Base-by-base conservation (phyloP, 2,888 invertebrate species). In the Torymus auratus region DNA sequence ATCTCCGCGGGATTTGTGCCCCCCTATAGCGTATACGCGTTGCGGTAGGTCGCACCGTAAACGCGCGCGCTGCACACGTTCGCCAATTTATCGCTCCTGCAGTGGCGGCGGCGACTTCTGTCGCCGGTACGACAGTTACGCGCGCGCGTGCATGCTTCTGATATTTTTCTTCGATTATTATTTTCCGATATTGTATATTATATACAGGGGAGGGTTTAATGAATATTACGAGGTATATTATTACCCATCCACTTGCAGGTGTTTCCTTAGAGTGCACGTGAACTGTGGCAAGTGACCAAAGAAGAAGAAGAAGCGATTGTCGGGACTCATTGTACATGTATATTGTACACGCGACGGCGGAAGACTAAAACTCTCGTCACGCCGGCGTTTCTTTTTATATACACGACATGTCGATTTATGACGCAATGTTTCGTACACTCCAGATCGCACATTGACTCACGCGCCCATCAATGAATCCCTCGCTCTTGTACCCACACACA, bases 1-100 rank as follows among this genome's bases (percentile, higher is more conserved):
- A 85, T 87, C 87, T 85, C 84, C 85, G 62, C 85, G 85, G 81
- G 72, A 60, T 69, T 64, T 13, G 15, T 13, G 15, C 62, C 61
- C 28, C 62, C 17, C 58, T 60, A 20, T 20, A 20, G 20, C 20
- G 20, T 1, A 20, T 2, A 2, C 20, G 20, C 67, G 55, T 77
- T 72, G 80, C 76, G 80, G 80, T 81, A 81, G 80, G 80, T 81
- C 77, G 61, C 50, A 71, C 70, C 80, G 50, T 17, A 20, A 53
- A 20, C 11, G 41, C 12, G 11, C 69, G 41, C 69, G 12, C 23
- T 10, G 23, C 70, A 70, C 71, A 28, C 56, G 78, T 79, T 76
- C 71, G 41, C 65, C 67, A 75, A 78, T 78, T 82, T 80, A 74
- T 80, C 83, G 74, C 83, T 55, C 7, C 67, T 53, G 52, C 23